Evolutionary conservation across 2,113 vertebrate genomes (phyloP).

Genomic region (Myotis lucifugus): DNA sequence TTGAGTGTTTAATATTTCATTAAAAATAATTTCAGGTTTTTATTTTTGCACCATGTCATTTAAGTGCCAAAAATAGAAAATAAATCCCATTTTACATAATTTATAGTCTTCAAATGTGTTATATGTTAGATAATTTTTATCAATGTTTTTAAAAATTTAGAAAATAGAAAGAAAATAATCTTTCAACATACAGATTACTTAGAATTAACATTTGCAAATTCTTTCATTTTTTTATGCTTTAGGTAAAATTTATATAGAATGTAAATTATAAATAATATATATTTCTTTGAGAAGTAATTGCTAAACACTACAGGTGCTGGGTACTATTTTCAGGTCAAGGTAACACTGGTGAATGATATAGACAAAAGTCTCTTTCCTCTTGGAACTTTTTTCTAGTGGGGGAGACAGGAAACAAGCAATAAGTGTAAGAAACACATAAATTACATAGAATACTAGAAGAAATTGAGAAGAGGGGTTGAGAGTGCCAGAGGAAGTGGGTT

Average conservation of each 20-base stretch:
- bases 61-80: background rate
- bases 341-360: background rate
- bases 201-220: background rate
- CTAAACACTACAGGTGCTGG: background rate
- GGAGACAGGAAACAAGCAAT: background rate
- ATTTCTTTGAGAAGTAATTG: background rate
- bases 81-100: background rate
- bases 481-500: background rate
- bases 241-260: background rate
- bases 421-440: background rate
- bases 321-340: background rate
- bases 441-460: background rate
- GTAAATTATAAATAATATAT: background rate
- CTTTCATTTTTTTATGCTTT: background rate
- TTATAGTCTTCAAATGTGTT: background rate
- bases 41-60: background rate
- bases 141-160: background rate
- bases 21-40: conserved; percentile 34
- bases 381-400: background rate
- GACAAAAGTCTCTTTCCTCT: background rate
- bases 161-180: background rate
- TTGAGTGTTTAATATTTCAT: background rate
- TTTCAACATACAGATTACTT: background rate
- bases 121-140: background rate
- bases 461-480: background rate